These are phyloP conservation scores for Drymodes brunneopygia DNA, from an alignment of 2,113 vertebrate species.

Conservation along the genomic window DNA sequence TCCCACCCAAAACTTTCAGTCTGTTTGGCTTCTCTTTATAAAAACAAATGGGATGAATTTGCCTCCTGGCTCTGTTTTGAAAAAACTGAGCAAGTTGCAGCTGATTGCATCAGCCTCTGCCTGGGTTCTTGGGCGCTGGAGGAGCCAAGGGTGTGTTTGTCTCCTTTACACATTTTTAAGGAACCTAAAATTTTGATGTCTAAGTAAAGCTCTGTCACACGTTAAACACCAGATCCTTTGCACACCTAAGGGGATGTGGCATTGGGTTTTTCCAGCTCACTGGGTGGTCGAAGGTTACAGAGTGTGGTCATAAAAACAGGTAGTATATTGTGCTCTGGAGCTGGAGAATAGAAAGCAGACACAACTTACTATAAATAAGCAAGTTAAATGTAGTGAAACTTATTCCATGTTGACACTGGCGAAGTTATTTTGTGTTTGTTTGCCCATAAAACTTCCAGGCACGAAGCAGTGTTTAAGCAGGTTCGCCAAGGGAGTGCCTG, in stretches of 20 bases:
- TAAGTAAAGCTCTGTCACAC: background rate
- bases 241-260: background rate
- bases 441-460: background rate
- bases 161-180: background rate
- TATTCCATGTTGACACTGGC: background rate
- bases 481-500: background rate
- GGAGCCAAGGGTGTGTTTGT: background rate
- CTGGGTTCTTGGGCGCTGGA: background rate
- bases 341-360: background rate
- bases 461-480: background rate
- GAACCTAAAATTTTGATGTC: background rate
- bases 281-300: background rate
- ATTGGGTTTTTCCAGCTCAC: background rate
- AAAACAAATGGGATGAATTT: background rate
- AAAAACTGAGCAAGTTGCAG: background rate
- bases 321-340: background rate
- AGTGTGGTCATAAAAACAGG: background rate
- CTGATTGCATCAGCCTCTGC: conserved; percentile 7
- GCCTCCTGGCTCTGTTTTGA: background rate
- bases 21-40: background rate
- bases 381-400: background rate
- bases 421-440: background rate
- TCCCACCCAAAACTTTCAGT: background rate
- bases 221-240: background rate
- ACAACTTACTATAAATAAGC: background rate